phyloP scores from a whole-genome alignment of 1,140 invertebrate genomes.

The Eueides isabella region DNA sequence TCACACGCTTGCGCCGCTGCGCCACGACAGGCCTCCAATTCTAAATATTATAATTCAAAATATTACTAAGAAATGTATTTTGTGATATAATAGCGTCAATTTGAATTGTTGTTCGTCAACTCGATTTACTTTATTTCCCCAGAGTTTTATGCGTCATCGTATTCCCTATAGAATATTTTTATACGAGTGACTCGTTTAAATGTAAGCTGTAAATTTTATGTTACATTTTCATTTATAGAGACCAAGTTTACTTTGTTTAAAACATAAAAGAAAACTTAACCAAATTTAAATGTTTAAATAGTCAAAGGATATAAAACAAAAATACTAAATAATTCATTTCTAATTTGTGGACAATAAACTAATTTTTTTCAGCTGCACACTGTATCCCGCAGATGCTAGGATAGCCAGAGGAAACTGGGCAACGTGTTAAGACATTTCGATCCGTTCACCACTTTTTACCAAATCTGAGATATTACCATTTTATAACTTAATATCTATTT shows the following conservation, averaged over 20 bases:
- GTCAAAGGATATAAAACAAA: background rate
- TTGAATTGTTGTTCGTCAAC: slow-evolving; percentile 48
- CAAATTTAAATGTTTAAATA: background rate
- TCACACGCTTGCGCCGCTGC: too few relatives aligned
- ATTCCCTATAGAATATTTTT: slow-evolving; percentile 20
- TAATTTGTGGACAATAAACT: too few relatives aligned
- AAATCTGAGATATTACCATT: too few relatives aligned
- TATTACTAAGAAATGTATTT: slow-evolving; percentile 5
- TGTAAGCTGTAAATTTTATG: slow-evolving; percentile 18
- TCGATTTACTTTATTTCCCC: slow-evolving; percentile 57
- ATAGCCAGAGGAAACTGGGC: too few relatives aligned
- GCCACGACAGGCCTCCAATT: too few relatives aligned
- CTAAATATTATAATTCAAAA: slow-evolving; percentile 3
- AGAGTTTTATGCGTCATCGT: slow-evolving; percentile 42
- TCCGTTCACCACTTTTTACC: too few relatives aligned
- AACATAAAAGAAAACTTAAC: background rate
- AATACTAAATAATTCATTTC: too few relatives aligned
- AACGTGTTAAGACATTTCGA: too few relatives aligned
- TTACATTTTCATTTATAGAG: slow-evolving; percentile 5
- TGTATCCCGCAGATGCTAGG: too few relatives aligned
- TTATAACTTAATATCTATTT: too few relatives aligned
- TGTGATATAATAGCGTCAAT: slow-evolving; percentile 4
- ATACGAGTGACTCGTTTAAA: slow-evolving; percentile 17
- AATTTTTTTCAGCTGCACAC: too few relatives aligned
- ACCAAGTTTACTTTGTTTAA: background rate